Evolutionary conservation across 2,888 invertebrate genomes (phyloP), one percentile per base, ranked within the genome.

Genomic region (Luperina nickerlii): DNA sequence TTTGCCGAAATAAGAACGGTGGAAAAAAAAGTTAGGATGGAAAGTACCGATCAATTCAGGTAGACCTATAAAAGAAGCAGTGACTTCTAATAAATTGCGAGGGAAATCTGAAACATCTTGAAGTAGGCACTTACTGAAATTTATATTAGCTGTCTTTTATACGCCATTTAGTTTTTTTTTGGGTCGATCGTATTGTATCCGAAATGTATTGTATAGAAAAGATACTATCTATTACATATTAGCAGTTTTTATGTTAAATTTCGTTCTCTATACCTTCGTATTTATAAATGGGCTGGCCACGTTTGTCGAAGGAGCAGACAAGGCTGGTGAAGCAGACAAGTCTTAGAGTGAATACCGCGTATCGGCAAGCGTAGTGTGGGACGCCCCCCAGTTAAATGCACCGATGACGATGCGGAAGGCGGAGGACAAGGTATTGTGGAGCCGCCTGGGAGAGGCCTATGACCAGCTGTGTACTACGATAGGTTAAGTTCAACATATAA

Each of bases 71-170:
- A 81, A 81, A 69, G 7, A 69, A 72, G 57, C 62, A 20, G 71
- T 68, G 18, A 24, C 60, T 75, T 73, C 45, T 62, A 70, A 83
- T 83, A 82, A 74, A 83, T 83, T 69, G 32, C 20, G 11, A 48
- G 32, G 60, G 42, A 82, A 76, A 86, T 82, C 74, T 75, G 76
- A 73, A 76, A 85, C 75, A 65, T 60, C 32, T 73, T 54, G 63
- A 69, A 85, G 81, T 80, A 57, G 78, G 78, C 15, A 45, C 72
- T 81, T 80, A 84, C 67, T 62, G 63, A 72, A 85, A 82, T 85
- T 81, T 81, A 85, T 63, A 73, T 69, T 38, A 69, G 57, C 51
- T 66, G 60, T 71, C 27, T 81, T 85, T 57, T 73, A 73, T 27
- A 69, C 38, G 54, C 85, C 80, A 81, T 82, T 82, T 69, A 85